Percentiles rank a stretch among this genome's conserved stretches.
phyloP scores from a whole-genome alignment of 1,140 invertebrate species.

The Ladona fulva region DNA sequence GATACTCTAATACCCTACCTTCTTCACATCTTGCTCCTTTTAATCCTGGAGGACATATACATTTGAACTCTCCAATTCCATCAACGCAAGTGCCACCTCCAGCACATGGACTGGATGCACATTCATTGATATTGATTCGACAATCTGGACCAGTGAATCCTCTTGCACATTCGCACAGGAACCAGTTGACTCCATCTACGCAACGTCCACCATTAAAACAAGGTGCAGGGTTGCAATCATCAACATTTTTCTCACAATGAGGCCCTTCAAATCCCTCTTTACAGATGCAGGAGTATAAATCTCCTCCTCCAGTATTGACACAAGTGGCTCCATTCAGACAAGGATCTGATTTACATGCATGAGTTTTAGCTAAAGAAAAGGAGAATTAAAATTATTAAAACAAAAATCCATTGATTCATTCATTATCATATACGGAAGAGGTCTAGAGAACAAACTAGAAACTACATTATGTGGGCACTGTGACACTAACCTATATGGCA shows the following conservation, averaged over 20 bases:
- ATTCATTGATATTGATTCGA: slow-evolving; percentile 68
- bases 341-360: slow-evolving; percentile 59
- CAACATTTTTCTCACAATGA: slow-evolving; percentile 53
- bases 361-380: slow-evolving; percentile 41
- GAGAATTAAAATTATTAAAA: neutral
- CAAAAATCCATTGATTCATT: neutral
- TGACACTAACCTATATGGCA: slow-evolving; percentile 49
- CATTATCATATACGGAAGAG: neutral
- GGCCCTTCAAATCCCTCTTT: slow-evolving; percentile 53
- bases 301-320: slow-evolving; percentile 55
- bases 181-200: slow-evolving; percentile 72
- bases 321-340: slow-evolving; percentile 69
- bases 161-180: slow-evolving; percentile 59
- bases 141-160: slow-evolving; percentile 63
- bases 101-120: slow-evolving; percentile 68
- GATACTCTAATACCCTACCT: slow-evolving; percentile 27
- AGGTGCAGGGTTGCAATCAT: slow-evolving; percentile 51
- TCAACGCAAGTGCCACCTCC: slow-evolving; percentile 76
- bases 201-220: slow-evolving; percentile 70
- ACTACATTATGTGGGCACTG: too few relatives aligned
- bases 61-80: slow-evolving; percentile 64
- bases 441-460: too few relatives aligned
- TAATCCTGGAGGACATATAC: slow-evolving; percentile 67
- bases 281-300: slow-evolving; percentile 57
- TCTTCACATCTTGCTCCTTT: slow-evolving; percentile 61